Evolutionary conservation across 2,113 vertebrate species (phyloP), one percentile per base, ranked within the genome.

Genomic region (Ceyx melanurus): DNA sequence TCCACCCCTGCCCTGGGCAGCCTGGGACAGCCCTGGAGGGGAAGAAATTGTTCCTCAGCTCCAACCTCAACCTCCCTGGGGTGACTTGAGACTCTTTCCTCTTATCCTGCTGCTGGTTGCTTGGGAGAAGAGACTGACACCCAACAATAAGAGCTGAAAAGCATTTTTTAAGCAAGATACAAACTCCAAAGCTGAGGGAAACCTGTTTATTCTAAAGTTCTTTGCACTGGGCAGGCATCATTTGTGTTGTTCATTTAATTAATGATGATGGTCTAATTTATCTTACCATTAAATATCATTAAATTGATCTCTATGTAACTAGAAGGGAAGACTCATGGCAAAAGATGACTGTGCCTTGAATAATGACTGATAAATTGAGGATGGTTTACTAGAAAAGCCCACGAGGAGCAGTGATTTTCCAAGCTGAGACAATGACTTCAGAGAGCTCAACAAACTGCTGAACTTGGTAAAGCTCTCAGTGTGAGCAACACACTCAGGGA

Each of bases 191-290:
- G 17, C 28, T 40, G 31, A 20, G 5, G 46, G 33, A 67, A 92
- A 54, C 31, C 18, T 0, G 0, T 23, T 71, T 65, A 67, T 93
- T 15, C 5, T 6, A 1, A 2, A 4, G 14, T 15, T 64, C 13
- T 87, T 72, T 48, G 53, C 43, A 6, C 28, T 58, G 40, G 15
- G 20, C 23, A 13, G 51, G 4, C 51, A 18, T 10, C 17, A 5
- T 65, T 50, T 56, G 15, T 23, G 17, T 35, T 9, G 53, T 3
- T 15, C 9, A 26, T 33, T 87, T 60, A 25, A 89, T 60, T 19
- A 22, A 1, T 2, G 57, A 26, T 20, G 33, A 25, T 4, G 25
- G 13, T 6, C 31, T 74, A 16, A 58, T 78, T 80, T 33, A 5
- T 21, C 7, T 42, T 25, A 23, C 4, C 6, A 12, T 15, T 61